These are phyloP conservation scores for Helogale parvula DNA, from an alignment of 2,113 vertebrate genomes.

Conservation along the genomic window DNA sequence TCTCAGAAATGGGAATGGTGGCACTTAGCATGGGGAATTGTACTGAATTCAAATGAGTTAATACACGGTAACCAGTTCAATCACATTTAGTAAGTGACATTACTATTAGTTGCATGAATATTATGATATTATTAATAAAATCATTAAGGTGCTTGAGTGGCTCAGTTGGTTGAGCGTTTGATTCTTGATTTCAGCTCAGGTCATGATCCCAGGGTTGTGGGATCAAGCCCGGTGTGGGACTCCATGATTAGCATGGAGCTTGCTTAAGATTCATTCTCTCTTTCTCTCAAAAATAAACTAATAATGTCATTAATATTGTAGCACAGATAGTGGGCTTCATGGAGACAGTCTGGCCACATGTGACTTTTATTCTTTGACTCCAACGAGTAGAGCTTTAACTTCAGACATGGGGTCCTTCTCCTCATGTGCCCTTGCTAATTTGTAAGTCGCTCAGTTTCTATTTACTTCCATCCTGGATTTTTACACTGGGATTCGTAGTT, in stretches of 20 bases:
- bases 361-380: background rate
- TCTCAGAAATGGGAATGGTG: background rate
- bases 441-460: background rate
- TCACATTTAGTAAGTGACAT: background rate
- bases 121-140: background rate
- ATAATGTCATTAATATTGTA: too few relatives aligned
- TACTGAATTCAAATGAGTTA: background rate
- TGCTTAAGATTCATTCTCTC: too few relatives aligned
- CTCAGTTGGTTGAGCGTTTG: too few relatives aligned
- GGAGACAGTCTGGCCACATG: background rate
- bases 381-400: fast-evolving
- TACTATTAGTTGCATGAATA: background rate
- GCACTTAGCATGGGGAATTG: background rate
- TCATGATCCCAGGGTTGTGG: too few relatives aligned
- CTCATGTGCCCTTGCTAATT: too few relatives aligned
- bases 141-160: too few relatives aligned
- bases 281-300: too few relatives aligned
- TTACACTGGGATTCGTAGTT: background rate
- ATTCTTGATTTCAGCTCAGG: too few relatives aligned
- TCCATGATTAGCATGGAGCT: too few relatives aligned
- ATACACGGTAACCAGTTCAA: background rate
- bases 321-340: background rate
- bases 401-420: background rate
- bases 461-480: background rate
- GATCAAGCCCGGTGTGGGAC: too few relatives aligned